A percentile compares a stretch with the other conserved stretches of the same genome.
Conservation (phyloP, 2,797 vertebrate species). For the Sebastolobus alascanus region DNA sequence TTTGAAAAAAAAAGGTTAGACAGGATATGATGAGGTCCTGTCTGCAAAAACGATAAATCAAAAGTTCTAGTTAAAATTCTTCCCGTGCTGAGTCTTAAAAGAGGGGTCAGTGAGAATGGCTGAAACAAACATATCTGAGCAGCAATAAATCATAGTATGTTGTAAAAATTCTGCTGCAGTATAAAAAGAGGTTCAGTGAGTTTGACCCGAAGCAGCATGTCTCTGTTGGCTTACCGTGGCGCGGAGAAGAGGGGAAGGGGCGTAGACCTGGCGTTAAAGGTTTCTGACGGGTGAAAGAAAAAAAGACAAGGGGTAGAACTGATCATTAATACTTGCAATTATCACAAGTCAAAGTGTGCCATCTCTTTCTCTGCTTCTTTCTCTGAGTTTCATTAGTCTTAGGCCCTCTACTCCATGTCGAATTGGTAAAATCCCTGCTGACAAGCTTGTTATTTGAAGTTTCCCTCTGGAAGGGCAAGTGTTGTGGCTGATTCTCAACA, state of each 20-base stretch:
- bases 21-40: constrained; percentile 9
- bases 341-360: background rate
- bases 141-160: constrained; percentile 38
- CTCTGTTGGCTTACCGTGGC: constrained; percentile 73
- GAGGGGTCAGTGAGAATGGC: constrained; percentile 33
- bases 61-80: constrained; percentile 56
- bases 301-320: constrained; percentile 35
- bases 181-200: constrained; percentile 46
- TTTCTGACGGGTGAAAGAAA: constrained; percentile 69
- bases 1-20: background rate
- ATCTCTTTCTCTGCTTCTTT: background rate
- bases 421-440: constrained; percentile 32
- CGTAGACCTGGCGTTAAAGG: constrained; percentile 38
- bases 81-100: constrained; percentile 43
- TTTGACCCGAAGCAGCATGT: constrained; percentile 38
- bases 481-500: constrained; percentile 53
- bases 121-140: constrained; percentile 58
- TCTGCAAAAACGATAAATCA: constrained; percentile 46
- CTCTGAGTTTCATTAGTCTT: constrained; percentile 19
- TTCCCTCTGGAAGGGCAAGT: constrained; percentile 45
- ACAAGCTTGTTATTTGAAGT: constrained; percentile 48
- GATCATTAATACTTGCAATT: constrained; percentile 6
- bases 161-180: constrained; percentile 40
- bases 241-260: constrained; percentile 57
- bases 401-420: constrained; percentile 2